phyloP scores from a whole-genome alignment of 2,797 vertebrate species.

The Rallus crepitans region DNA sequence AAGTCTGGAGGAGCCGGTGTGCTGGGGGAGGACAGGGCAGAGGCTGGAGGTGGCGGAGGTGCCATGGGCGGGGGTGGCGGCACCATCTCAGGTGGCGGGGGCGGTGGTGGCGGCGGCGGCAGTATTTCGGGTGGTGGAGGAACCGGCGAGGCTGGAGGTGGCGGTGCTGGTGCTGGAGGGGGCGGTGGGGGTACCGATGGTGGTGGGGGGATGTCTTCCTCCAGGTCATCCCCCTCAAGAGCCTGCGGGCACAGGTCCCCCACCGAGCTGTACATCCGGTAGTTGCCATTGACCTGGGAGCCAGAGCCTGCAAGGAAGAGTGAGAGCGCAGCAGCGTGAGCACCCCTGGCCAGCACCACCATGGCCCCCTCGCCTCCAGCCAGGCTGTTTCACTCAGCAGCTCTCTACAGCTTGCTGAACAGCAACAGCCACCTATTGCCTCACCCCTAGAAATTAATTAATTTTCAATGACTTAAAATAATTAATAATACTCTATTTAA shows the following conservation, averaged over 20 bases:
- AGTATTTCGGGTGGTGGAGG: not conserved
- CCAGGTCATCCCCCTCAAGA: slow-evolving; percentile 42
- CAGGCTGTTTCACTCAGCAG: not conserved
- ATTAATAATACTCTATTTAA: not conserved
- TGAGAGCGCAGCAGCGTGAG: not conserved
- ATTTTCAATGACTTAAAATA: not conserved
- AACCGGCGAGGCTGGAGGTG: not conserved
- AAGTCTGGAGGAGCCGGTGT: slow-evolving; percentile 71
- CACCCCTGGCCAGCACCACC: not conserved
- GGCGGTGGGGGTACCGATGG: slow-evolving; percentile 52
- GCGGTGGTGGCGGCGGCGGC: not conserved
- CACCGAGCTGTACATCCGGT: slow-evolving; percentile 78
- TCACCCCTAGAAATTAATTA: not conserved
- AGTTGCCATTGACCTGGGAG: slow-evolving; percentile 77
- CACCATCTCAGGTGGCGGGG: not conserved
- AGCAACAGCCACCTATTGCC: not conserved
- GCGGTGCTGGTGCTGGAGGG: not conserved
- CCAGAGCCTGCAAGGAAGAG: slow-evolving; percentile 58
- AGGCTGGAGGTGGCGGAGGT: slow-evolving; percentile 12
- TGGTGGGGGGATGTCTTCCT: slow-evolving; percentile 78
- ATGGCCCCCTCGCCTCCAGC: too few species aligned
- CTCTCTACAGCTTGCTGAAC: not conserved
- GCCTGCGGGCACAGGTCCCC: slow-evolving; percentile 77
- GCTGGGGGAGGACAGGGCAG: slow-evolving; percentile 51
- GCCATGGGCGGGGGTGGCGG: slow-evolving; percentile 48